Percentiles rank a stretch among this genome's conserved stretches.
phyloP scores from a whole-genome alignment of 92 coral and sea anemone species.

The Micromussa lordhowensis region DNA sequence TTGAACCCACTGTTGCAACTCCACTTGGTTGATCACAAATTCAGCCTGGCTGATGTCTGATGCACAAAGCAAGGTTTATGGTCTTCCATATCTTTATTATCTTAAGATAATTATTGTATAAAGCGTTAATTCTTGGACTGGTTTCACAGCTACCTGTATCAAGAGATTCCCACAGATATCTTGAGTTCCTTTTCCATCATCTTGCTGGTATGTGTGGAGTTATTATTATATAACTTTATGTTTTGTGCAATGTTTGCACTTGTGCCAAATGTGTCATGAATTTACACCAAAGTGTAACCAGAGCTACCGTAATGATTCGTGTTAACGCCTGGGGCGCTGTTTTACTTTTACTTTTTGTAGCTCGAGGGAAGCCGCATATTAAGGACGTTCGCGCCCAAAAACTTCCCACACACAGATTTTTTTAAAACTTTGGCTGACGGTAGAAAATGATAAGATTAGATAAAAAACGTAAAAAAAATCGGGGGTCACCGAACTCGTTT shows the following conservation, averaged over 20 bases:
- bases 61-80: slow-evolving; percentile 14
- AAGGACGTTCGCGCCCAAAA: too few relatives aligned
- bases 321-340: too few relatives aligned
- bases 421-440: too few relatives aligned
- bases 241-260: neutral
- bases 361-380: too few relatives aligned
- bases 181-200: neutral
- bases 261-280: neutral
- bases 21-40: slow-evolving; percentile 63
- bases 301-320: too few relatives aligned
- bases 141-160: neutral
- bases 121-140: neutral
- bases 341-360: too few relatives aligned
- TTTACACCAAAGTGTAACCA: neutral
- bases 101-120: neutral
- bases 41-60: slow-evolving; percentile 86
- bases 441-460: too few relatives aligned
- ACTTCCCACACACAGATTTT: too few relatives aligned
- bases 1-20: slow-evolving; percentile 93
- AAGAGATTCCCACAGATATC: neutral
- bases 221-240: neutral
- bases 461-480: too few relatives aligned
- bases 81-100: neutral
- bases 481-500: too few relatives aligned
- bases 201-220: neutral